Percentiles rank a stretch among this genome's conserved stretches.
These are phyloP conservation scores for Pagetopsis macropterus DNA, from an alignment of 2,797 vertebrate genomes.

Conservation along the genomic window DNA sequence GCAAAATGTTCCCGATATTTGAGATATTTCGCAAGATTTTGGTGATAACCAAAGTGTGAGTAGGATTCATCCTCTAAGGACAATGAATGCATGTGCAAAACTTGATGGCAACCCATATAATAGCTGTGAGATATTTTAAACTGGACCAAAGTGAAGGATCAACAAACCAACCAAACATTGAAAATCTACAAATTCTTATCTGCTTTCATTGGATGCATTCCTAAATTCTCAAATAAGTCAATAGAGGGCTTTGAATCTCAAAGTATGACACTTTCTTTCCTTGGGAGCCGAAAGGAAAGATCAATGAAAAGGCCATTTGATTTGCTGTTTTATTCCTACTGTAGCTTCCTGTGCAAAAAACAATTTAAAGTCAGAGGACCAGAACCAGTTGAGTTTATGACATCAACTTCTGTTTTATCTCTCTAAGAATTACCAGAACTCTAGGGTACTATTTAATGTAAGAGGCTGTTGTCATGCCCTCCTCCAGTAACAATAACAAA, in stretches of 20 bases:
- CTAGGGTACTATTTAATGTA: constrained; percentile 38
- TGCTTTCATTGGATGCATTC: not conserved
- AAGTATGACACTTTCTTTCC: not conserved
- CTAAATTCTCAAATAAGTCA: not conserved
- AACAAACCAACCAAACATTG: not conserved
- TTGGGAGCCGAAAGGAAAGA: not conserved
- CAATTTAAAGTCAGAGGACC: constrained; percentile 8
- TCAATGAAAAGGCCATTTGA: not conserved
- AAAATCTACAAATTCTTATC: not conserved
- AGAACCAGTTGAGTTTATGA: constrained; percentile 6
- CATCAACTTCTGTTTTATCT: constrained; percentile 30
- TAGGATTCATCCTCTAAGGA: not conserved
- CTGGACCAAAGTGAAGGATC: not conserved
- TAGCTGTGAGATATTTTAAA: not conserved
- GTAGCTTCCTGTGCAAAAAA: not conserved
- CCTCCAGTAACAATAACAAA: constrained; percentile 53
- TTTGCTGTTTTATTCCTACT: constrained; percentile 6
- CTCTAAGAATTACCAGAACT: constrained; percentile 42
- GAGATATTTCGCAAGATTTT: too few relatives aligned
- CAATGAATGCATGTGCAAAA: not conserved
- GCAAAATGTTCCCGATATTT: too few relatives aligned
- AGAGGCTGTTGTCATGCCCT: constrained; percentile 30
- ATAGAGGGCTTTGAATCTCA: not conserved
- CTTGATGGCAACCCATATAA: not conserved
- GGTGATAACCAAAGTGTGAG: too few relatives aligned